Evolutionary conservation across 2,888 invertebrate genomes (phyloP).

Genomic region (Volucella zonaria): DNA sequence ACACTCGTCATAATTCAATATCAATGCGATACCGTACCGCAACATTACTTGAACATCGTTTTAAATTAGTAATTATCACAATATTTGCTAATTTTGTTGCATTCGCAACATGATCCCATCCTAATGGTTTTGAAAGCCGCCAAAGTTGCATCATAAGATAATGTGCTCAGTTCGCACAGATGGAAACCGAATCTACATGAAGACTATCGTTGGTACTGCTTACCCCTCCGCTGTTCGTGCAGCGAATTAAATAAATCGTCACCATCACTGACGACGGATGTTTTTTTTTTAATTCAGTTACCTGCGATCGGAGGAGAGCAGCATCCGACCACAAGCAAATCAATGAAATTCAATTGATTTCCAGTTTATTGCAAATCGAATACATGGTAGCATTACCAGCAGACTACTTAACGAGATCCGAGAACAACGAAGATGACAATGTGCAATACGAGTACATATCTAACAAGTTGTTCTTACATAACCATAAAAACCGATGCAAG

Average conservation of each 20-base stretch:
- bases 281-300: constrained; percentile 58
- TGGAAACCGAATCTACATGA: constrained; percentile 29
- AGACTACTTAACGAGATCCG: constrained; percentile 2
- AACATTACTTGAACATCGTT: constrained; percentile 50
- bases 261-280: constrained; percentile 7
- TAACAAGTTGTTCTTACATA: constrained; percentile 61
- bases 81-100: constrained; percentile 43
- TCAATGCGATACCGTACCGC: constrained; percentile 37
- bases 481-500: constrained; percentile 56
- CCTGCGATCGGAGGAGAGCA: constrained; percentile 1
- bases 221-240: not conserved
- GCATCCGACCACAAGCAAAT: constrained; percentile 61
- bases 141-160: constrained; percentile 47
- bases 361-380: too few species aligned
- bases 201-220: not conserved
- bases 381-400: not conserved
- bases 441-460: constrained; percentile 14
- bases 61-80: constrained; percentile 48
- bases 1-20: not conserved
- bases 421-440: constrained; percentile 53
- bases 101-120: constrained; percentile 46
- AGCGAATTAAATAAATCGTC: constrained; percentile 15
- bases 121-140: constrained; percentile 54
- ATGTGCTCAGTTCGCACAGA: not conserved
- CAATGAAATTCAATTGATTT: constrained; percentile 43